These are phyloP conservation scores for Coracias cyanogaster DNA, from an alignment of 2,797 vertebrate species.

Conservation along the genomic window DNA sequence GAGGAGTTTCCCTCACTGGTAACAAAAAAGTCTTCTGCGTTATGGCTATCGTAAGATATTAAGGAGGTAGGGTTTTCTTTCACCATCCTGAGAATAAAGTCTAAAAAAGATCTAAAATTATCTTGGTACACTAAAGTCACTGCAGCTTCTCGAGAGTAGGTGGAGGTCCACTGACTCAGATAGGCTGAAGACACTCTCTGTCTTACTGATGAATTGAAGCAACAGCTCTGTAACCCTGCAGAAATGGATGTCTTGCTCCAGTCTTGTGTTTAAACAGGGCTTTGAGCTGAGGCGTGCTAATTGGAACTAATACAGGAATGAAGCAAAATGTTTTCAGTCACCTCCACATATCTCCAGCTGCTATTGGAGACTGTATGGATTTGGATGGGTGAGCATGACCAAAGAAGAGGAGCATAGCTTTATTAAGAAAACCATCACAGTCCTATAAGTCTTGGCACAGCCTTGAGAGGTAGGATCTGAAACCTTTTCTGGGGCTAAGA, in stretches of 20 bases:
- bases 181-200: not conserved
- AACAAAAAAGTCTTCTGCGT: not conserved
- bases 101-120: not conserved
- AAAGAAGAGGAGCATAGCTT: not conserved
- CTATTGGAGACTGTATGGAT: not conserved
- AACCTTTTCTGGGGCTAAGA: not conserved
- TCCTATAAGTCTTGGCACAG: not conserved
- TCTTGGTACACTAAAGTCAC: not conserved
- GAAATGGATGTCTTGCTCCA: not conserved
- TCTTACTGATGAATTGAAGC: not conserved
- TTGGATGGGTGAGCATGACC: not conserved
- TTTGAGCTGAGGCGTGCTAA: not conserved
- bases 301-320: not conserved
- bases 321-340: not conserved
- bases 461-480: not conserved
- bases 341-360: not conserved
- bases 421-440: not conserved
- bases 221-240: not conserved
- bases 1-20: not conserved
- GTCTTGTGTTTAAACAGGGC: not conserved
- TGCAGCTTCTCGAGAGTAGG: not conserved
- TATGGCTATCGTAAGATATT: not conserved
- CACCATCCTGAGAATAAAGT: not conserved
- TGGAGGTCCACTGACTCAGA: not conserved
- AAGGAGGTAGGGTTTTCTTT: not conserved